phyloP scores from a whole-genome alignment of 2,797 vertebrate genomes.

The Lepilemur septentrionalis region DNA sequence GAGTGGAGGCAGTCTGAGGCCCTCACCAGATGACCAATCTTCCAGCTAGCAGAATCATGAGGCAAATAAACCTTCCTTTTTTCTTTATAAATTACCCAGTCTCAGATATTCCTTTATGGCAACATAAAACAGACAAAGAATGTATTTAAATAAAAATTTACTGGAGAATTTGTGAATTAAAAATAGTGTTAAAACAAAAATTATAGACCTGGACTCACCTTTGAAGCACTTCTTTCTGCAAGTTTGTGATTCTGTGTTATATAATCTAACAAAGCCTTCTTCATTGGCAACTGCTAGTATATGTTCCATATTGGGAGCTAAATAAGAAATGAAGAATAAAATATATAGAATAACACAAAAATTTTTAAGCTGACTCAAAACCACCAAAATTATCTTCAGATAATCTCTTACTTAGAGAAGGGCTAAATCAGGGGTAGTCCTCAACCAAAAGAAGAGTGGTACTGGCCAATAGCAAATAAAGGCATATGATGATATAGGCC shows the following conservation, averaged over 20 bases:
- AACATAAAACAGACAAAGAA: not conserved
- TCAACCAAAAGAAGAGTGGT: not conserved
- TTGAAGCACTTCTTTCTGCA: slow-evolving; percentile 86
- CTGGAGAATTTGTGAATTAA: not conserved
- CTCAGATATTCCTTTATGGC: not conserved
- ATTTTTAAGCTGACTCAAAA: slow-evolving; percentile 43
- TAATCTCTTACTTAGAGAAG: not conserved
- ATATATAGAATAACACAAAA: not conserved
- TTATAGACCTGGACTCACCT: slow-evolving; percentile 84
- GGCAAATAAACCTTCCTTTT: not conserved
- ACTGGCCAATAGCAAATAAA: not conserved
- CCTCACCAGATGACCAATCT: not conserved
- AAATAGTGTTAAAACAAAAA: slow-evolving; percentile 36
- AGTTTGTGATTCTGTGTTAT: slow-evolving; percentile 89
- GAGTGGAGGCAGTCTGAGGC: not conserved
- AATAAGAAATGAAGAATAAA: slow-evolving; percentile 53
- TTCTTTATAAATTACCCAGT: not conserved
- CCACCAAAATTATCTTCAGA: slow-evolving; percentile 23
- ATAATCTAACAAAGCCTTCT: slow-evolving; percentile 94
- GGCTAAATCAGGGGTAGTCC: not conserved
- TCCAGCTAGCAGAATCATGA: not conserved
- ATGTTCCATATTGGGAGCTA: slow-evolving; percentile 86
- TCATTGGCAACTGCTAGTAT: slow-evolving; percentile 95
- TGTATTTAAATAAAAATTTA: slow-evolving; percentile 6
- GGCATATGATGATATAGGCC: not conserved